Conservation (phyloP, 2,888 invertebrate genomes). For the Arge pagana region DNA sequence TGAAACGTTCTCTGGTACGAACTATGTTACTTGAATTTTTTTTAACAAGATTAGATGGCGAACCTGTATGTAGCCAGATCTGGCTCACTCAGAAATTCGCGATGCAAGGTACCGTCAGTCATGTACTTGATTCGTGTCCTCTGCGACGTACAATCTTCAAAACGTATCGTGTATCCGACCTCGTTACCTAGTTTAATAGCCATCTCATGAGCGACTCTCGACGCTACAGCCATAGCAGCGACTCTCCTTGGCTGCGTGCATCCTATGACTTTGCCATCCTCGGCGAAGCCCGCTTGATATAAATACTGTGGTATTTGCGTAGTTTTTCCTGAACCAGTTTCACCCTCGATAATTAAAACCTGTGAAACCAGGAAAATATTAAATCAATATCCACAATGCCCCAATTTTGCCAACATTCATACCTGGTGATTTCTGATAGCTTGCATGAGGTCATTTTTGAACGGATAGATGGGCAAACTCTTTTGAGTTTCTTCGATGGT, state of each 20-base stretch:
- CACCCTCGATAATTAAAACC: constrained; percentile 94
- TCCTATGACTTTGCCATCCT: constrained; percentile 86
- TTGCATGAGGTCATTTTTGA: constrained; percentile 83
- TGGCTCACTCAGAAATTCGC: constrained; percentile 97
- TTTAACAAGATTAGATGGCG: neutral
- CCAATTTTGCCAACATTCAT: constrained; percentile 17
- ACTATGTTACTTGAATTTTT: neutral
- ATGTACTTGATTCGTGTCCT: constrained; percentile 96
- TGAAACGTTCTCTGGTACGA: neutral
- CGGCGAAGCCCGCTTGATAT: constrained; percentile 89
- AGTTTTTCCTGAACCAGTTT: constrained; percentile 98
- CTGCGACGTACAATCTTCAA: constrained; percentile 99
- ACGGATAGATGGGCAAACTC: constrained; percentile 93
- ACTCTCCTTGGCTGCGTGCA: constrained; percentile 98
- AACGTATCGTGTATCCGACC: constrained; percentile 90
- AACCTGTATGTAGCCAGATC: constrained; percentile 87
- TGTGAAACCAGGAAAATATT: constrained; percentile 46
- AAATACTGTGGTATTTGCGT: constrained; percentile 99
- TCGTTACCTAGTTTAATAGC: constrained; percentile 92
- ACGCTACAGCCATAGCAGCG: constrained; percentile 99
- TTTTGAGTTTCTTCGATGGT: constrained; percentile 86
- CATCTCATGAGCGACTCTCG: constrained; percentile 98
- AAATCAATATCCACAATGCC: neutral
- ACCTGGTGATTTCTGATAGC: constrained; percentile 89
- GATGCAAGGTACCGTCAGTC: constrained; percentile 97